Conservation (phyloP, 2,113 vertebrate species). For the Brachirus orientalis region DNA sequence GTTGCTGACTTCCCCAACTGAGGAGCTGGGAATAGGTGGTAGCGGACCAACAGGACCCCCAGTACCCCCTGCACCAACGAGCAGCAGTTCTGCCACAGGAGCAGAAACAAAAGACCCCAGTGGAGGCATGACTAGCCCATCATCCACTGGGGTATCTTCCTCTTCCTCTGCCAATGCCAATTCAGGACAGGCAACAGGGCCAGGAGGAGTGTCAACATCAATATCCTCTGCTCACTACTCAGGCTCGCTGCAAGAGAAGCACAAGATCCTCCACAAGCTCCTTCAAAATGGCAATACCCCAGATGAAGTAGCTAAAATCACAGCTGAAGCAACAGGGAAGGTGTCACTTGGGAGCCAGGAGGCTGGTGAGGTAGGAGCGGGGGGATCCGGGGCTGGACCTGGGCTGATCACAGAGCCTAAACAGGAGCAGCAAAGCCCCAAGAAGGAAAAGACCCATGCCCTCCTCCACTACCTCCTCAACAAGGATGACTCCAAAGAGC, state of each 20-base stretch:
- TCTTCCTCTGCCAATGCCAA: constrained; percentile 87
- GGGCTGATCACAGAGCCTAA: constrained; percentile 81
- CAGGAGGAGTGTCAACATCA: constrained; percentile 79
- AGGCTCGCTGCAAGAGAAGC: constrained; percentile 94
- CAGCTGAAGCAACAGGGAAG: constrained; percentile 96
- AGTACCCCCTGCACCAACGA: constrained; percentile 62
- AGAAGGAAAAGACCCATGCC: constrained; percentile 93
- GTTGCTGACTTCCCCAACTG: constrained; percentile 92
- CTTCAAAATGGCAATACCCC: constrained; percentile 97
- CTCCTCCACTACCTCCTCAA: constrained; percentile 92
- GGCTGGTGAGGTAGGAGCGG: constrained; percentile 81
- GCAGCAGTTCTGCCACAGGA: constrained; percentile 74
- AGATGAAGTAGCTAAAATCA: constrained; percentile 97
- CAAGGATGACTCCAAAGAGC: constrained; percentile 91
- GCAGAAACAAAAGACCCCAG: constrained; percentile 88
- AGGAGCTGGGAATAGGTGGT: constrained; percentile 86
- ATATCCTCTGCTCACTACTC: constrained; percentile 83
- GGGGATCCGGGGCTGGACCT: constrained; percentile 46
- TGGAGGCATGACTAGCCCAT: constrained; percentile 91
- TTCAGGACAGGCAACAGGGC: constrained; percentile 79
- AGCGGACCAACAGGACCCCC: constrained; percentile 82
- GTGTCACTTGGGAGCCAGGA: constrained; percentile 81
- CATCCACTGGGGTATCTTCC: constrained; percentile 94
- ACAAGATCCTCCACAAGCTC: constrained; percentile 97
- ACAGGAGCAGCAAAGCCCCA: constrained; percentile 91